Evolutionary conservation across 1,140 invertebrate genomes (phyloP), one percentile per base, ranked within the genome.

Genomic region (Penaeus chinensis): DNA sequence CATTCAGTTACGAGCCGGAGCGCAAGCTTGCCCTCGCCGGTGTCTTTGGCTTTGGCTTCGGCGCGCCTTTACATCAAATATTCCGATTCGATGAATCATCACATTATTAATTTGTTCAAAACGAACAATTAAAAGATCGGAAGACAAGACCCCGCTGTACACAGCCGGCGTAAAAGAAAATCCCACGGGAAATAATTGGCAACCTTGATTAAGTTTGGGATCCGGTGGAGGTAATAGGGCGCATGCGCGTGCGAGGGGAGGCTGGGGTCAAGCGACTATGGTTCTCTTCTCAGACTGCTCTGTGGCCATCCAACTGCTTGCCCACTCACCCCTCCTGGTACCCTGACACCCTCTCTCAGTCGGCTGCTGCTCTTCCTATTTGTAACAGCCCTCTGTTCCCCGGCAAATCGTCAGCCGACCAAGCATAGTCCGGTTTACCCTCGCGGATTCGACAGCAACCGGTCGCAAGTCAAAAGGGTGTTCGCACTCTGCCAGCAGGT

Each of bases 261-360:
- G 78, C 85, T 82, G 85, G 85, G 85, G 85, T 87, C 85, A 87
- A 87, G 85, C 85, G 85, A 87, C 79, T 82, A 87, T 87, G 85
- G 85, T 87, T 87, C 85, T 79, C 85, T 79, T 86, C 84, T 87
- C 85, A 87, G 85, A 87, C 85, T 76, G 85, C 85, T 87, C 42
- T 85, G 84, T 87, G 85, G 85, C 85, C 69, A 87, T 87, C 85
- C 85, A 76, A 87, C 85, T 82, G 85, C 85, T 76, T 87, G 85
- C 78, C 85, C 85, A 82, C 78, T 87, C 85, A 37, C 85, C 85
- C 85, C 85, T 87, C 78, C 27, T 63, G 47, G 66, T 24, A 24
- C 24, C 54, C 76, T 63, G 60, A 32, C 60, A 27, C 47, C 32
- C 62, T 61, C 42, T 37, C 84, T 80, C 65, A 71, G 42, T 63